These are phyloP conservation scores for Sebastolobus altivelis DNA, from an alignment of 2,797 vertebrate genomes.

Conservation along the genomic window DNA sequence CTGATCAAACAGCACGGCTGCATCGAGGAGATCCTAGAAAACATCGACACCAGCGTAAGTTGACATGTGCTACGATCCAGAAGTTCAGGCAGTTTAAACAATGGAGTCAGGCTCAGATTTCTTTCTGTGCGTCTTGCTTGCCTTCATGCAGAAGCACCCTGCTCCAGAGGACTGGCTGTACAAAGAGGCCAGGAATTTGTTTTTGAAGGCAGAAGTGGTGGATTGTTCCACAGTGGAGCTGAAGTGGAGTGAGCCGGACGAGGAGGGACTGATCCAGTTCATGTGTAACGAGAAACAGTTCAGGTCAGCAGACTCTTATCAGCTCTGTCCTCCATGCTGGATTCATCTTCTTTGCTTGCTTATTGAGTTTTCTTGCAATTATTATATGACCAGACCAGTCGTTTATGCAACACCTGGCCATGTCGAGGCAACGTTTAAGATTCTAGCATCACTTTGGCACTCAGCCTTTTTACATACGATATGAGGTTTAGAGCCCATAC, in stretches of 20 bases:
- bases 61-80: not conserved
- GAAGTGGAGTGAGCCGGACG: constrained; percentile 93
- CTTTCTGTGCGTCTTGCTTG: not conserved
- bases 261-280: constrained; percentile 90
- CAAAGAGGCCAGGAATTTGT: constrained; percentile 92
- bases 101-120: not conserved
- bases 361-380: not conserved
- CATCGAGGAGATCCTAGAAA: constrained; percentile 94
- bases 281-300: constrained; percentile 97
- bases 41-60: constrained; percentile 88
- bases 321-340: not conserved
- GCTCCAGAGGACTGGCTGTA: constrained; percentile 94
- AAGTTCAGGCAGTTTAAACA: not conserved
- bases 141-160: constrained; percentile 87
- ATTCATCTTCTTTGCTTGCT: not conserved
- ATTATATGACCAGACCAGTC: not conserved
- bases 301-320: constrained; percentile 70
- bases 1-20: constrained; percentile 93
- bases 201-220: constrained; percentile 92
- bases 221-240: constrained; percentile 88
- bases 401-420: not conserved
- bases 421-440: not conserved
- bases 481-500: not conserved
- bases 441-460: not conserved
- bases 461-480: not conserved